Conservation (phyloP, 2,113 vertebrate genomes). For the Alethe diademata region DNA sequence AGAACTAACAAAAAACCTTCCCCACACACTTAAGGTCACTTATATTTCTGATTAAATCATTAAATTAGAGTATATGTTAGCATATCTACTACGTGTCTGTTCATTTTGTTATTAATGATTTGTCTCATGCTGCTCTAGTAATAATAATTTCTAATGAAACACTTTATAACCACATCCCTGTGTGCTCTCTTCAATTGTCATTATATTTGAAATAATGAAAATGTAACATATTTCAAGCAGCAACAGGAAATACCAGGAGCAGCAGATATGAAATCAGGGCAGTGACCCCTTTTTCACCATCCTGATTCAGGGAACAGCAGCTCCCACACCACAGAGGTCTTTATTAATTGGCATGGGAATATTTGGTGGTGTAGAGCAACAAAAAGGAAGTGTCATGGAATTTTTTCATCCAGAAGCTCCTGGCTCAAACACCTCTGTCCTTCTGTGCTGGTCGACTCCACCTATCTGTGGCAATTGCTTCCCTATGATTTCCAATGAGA, state of each 20-base stretch:
- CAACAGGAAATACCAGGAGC: neutral
- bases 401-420: neutral
- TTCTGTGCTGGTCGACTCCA: neutral
- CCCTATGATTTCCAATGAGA: neutral
- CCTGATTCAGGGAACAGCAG: neutral
- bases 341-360: rapidly evolving
- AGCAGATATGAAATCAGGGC: neutral
- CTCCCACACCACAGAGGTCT: neutral
- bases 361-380: neutral
- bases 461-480: neutral
- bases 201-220: neutral
- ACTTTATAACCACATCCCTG: neutral
- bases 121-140: neutral
- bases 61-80: neutral
- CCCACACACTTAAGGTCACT: neutral
- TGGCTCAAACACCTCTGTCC: neutral
- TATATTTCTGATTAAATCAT: neutral
- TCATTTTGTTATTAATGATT: neutral
- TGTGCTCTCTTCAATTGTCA: neutral
- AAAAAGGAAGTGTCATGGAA: neutral
- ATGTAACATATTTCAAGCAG: neutral
- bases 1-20: neutral
- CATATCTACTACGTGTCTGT: neutral
- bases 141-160: neutral
- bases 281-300: neutral